Conservation (phyloP, 23 tunicate species). For the Ciona savignyi region DNA sequence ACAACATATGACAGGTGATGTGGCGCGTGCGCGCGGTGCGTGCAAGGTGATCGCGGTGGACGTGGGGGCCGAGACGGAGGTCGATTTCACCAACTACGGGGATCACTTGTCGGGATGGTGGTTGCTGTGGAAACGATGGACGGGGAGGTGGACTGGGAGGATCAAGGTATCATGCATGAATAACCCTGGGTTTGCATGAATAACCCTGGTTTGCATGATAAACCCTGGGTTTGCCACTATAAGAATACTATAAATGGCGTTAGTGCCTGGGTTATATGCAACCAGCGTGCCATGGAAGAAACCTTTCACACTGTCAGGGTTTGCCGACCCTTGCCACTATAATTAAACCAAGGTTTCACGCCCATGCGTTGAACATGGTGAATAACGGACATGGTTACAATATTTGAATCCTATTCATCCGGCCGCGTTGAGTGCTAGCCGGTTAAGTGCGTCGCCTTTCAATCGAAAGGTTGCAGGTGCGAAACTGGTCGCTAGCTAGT, state of each 20-base stretch:
- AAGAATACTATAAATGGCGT: no score
- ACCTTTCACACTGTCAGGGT: background rate
- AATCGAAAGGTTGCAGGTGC: no score
- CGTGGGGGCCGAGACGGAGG: constrained; percentile 66
- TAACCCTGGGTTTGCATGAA: no score
- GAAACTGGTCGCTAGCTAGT: no score
- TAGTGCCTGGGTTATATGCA: no score
- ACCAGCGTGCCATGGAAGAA: background rate
- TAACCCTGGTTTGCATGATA: no score
- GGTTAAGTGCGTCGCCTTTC: no score
- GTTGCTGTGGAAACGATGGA: constrained; percentile 93
- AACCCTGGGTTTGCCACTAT: no score
- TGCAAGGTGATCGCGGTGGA: constrained; percentile 92
- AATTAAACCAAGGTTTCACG: background rate
- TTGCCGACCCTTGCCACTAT: background rate
- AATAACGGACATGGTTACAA: no score
- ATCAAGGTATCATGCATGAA: constrained; percentile 81
- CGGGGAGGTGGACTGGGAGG: constrained; percentile 93
- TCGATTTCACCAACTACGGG: constrained; percentile 87
- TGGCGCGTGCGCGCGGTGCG: constrained; percentile 95
- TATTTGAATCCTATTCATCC: no score
- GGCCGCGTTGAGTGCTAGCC: no score
- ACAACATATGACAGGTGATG: constrained; percentile 67
- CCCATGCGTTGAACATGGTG: no score
- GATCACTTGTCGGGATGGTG: constrained; percentile 96